Evolutionary conservation across 1,140 invertebrate species (phyloP), one percentile per base, ranked within the genome.

Genomic region (Hirudo medicinalis): DNA sequence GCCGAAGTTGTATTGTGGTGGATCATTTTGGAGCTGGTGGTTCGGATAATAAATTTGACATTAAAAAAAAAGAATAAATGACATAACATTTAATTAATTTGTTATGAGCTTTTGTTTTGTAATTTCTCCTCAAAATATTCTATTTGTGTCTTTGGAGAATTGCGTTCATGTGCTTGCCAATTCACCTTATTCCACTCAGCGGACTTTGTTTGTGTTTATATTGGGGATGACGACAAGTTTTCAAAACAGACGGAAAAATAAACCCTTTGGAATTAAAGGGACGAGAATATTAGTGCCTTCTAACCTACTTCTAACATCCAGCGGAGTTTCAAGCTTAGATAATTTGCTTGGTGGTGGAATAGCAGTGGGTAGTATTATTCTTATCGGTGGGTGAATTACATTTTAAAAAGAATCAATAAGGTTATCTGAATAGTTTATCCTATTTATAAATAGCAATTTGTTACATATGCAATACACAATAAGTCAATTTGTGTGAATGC

Each of bases 301-400:
- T 20, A 63, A 63, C 22, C 13, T 25, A 63, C 29, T 63, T 25
- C 29, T 63, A 13, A 32, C 29, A 20, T 63, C 57, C 22, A 63
- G 22, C 57, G 57, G 57, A 32, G 20, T 63, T 63, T 32, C 57
- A 32, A 63, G 22, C 22, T 63, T 63, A 22, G 57, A 63, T 63
- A 32, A 22, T 32, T 22, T 63, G 19, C 57, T 63, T n/a, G 57
- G 57, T 63, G 57, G 57, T 32, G 57, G 57, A 63, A 25, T 63
- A 13, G 57, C 57, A 5, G 57, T 63, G 22, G 57, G 57, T 25
- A 63, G 22, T 22, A 20, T 63, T 63, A 13, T 63, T 5, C 57
- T 63, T 32, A 63, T 63, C 9, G 57, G 57, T 63, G 22, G 29
- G 57, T 63, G 22, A 25, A 6, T 63, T 25, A 63, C 22, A 2